Conservation (phyloP, 2,888 invertebrate genomes). For the Tetropium fuscum region DNA sequence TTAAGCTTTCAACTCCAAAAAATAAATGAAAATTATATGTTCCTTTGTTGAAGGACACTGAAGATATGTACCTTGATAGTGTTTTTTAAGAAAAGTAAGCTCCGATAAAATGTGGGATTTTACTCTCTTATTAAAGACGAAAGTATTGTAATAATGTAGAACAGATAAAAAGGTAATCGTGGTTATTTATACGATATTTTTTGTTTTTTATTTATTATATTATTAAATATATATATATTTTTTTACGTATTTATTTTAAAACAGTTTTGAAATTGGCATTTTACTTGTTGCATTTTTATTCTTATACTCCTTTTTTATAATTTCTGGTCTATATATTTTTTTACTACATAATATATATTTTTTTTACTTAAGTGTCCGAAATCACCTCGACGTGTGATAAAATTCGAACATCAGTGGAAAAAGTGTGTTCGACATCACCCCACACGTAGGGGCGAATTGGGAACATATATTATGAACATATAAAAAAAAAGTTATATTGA, state of each 20-base stretch:
- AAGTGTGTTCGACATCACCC: neutral
- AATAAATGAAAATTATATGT: slow-evolving; percentile 2
- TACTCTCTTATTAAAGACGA: neutral
- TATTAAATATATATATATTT: neutral
- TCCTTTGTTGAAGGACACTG: neutral
- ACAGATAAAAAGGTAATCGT: no score
- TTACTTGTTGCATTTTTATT: neutral
- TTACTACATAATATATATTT: neutral
- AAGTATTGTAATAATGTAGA: neutral
- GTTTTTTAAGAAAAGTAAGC: slow-evolving; percentile 3
- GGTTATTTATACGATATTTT: neutral
- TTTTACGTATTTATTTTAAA: neutral
- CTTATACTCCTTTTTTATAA: neutral
- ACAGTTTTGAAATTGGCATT: neutral
- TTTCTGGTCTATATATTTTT: neutral
- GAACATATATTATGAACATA: neutral
- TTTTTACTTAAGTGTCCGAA: neutral
- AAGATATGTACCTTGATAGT: neutral
- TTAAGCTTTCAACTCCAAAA: neutral
- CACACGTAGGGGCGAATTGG: neutral
- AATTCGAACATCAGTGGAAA: neutral
- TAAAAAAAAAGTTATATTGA: neutral
- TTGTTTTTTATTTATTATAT: neutral
- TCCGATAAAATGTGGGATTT: slow-evolving; percentile 6
- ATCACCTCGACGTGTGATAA: no score